A percentile compares a stretch with the other conserved stretches of the same genome.
These are phyloP conservation scores for Vanessa atalanta DNA, from an alignment of 1,140 invertebrate species.

Conservation along the genomic window DNA sequence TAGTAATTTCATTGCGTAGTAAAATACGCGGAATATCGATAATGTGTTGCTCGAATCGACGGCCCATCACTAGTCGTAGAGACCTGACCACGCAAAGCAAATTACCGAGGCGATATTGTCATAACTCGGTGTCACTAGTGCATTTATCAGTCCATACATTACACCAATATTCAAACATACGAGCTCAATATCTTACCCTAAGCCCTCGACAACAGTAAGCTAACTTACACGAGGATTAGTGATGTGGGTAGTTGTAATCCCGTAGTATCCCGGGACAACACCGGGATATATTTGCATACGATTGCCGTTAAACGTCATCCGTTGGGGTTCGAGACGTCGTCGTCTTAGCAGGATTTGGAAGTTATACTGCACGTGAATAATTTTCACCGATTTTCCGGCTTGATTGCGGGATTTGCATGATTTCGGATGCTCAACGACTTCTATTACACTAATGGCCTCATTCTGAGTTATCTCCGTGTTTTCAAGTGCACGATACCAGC, in stretches of 20 bases:
- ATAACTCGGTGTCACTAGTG: conserved; percentile 45
- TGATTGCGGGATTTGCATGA: conserved; percentile 57
- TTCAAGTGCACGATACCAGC: conserved; percentile 17
- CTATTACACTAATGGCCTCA: conserved; percentile 40
- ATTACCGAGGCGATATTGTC: conserved; percentile 44
- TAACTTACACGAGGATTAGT: conserved; percentile 62
- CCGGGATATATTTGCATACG: conserved; percentile 67
- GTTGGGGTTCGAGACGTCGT: conserved; percentile 56
- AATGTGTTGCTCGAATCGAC: conserved; percentile 3
- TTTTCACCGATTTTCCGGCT: conserved; percentile 51
- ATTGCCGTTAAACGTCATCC: conserved; percentile 67
- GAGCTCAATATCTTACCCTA: conserved; percentile 65
- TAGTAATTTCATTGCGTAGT: conserved; percentile 25
- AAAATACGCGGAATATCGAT: conserved; percentile 26
- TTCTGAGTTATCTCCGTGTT: conserved; percentile 37
- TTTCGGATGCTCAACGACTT: conserved; percentile 37
- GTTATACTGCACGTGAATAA: conserved; percentile 55
- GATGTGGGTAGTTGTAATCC: conserved; percentile 61
- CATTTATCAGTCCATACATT: conserved; percentile 47
- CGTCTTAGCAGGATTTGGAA: conserved; percentile 64
- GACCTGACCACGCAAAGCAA: conserved; percentile 40
- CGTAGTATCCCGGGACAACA: conserved; percentile 53
- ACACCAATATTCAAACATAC: conserved; percentile 55
- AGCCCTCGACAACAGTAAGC: conserved; percentile 59
- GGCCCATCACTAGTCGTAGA: conserved; percentile 26